Evolutionary conservation across 2,797 vertebrate genomes (phyloP), one percentile per base, ranked within the genome.

Genomic region (Neosilurus hyrtlii): DNA sequence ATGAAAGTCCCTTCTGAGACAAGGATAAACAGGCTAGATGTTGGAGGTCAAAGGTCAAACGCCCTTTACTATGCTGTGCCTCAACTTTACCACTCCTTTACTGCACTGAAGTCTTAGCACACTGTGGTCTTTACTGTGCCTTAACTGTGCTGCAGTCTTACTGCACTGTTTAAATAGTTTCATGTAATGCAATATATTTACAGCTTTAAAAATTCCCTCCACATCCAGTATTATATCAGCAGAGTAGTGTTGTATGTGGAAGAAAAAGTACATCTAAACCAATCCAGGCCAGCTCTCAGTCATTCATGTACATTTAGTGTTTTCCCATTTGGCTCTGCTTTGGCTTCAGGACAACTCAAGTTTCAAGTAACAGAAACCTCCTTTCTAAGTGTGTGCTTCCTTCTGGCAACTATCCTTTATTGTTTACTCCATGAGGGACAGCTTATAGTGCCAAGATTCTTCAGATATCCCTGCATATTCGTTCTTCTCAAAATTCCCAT

Each of bases 401-500:
- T 72, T 83, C 30, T 79, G 76, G 59, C 76, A 73, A 2, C 24
- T 16, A 57, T 8, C 20, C 5, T 8, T 75, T 56, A 57, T 26
- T 91, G 88, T 90, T 89, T 90, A 91, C 89, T 86, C 74, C 80
- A 76, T 84, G 89, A 86, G 80, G 89, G 86, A 88, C 84, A 86
- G 76, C 83, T 86, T 61, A 63, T 84, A 79, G 76, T 87, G 89
- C 82, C 82, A 72, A 73, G 51, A 24, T 61, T 77, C 68, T 80
- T 79, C 61, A 82, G 68, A 71, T 54, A 71, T 76, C 76, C 37
- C 26, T 43, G 49, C 9, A 37, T 88, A 85, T 84, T 88, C 83
- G 67, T 88, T 84, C 84, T 88, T 86, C 71, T 90, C 68, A 30
- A 83, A 87, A 79, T 92, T 92, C 91, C 89, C 91, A 91, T 89